phyloP scores from a whole-genome alignment of 2,113 vertebrate genomes.

The Synchiropus splendidus region DNA sequence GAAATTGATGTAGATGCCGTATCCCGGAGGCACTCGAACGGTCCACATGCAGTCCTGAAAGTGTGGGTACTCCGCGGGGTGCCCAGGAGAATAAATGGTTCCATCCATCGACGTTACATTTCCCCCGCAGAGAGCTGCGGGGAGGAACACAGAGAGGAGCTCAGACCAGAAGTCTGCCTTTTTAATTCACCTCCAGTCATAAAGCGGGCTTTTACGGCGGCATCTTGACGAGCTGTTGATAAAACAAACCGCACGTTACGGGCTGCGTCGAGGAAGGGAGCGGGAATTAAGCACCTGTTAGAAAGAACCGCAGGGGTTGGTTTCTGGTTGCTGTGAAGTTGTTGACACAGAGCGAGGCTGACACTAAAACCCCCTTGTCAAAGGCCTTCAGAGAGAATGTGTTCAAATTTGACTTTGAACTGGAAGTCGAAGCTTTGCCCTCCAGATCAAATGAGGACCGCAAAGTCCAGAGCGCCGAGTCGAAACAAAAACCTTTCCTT shows the following conservation, averaged over 20 bases:
- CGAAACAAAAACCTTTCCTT: too few species aligned
- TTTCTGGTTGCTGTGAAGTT: conserved; percentile 17
- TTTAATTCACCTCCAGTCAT: too few species aligned
- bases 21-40: conserved; percentile 85
- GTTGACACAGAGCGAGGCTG: conserved; percentile 23
- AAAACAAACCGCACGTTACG: conserved; percentile 39
- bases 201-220: conserved; percentile 21
- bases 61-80: conserved; percentile 94
- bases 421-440: conserved; percentile 16
- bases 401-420: conserved; percentile 35
- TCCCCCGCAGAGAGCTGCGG: conserved; percentile 87
- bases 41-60: conserved; percentile 96
- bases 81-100: conserved; percentile 93
- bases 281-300: conserved; percentile 9
- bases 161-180: conserved; percentile 4
- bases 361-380: conserved; percentile 21
- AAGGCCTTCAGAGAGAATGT: conserved; percentile 11
- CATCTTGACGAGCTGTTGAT: conserved; percentile 21
- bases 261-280: background rate
- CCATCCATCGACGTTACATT: conserved; percentile 94
- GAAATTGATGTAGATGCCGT: conserved; percentile 94
- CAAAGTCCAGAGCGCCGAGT: too few species aligned
- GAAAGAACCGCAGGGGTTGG: conserved; percentile 14
- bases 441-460: conserved; percentile 6
- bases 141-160: conserved; percentile 12